A percentile compares a stretch with the other conserved stretches of the same genome.
Conservation (phyloP, 2,113 vertebrate species). For the Hippocampus barbouri region DNA sequence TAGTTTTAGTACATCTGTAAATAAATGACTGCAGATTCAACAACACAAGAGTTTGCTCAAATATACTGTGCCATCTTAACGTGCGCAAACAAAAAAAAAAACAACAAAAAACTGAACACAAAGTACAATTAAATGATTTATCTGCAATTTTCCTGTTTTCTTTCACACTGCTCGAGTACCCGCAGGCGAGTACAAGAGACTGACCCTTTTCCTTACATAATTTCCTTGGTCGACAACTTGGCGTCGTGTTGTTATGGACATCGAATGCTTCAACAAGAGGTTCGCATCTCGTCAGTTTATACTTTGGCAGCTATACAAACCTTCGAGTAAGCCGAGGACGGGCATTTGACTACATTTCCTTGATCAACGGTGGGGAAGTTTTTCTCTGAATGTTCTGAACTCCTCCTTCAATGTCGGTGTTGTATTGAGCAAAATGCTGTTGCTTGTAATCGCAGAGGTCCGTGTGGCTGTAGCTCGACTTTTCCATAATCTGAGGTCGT, state of each 20-base stretch:
- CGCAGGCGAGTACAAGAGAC: not conserved
- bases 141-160: constrained; percentile 32
- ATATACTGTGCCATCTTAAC: constrained; percentile 62
- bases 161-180: constrained; percentile 31
- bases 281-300: constrained; percentile 7
- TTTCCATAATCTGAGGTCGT: not conserved
- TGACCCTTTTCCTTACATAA: constrained; percentile 1
- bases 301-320: constrained; percentile 50
- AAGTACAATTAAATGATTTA: constrained; percentile 37
- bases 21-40: constrained; percentile 66
- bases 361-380: not conserved
- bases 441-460: too few species aligned
- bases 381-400: not conserved
- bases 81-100: constrained; percentile 5
- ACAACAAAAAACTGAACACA: constrained; percentile 50
- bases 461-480: not conserved
- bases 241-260: constrained; percentile 1
- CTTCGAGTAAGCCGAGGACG: constrained; percentile 5
- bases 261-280: constrained; percentile 21
- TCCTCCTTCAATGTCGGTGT: not conserved
- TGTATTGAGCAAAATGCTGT: too few species aligned
- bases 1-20: constrained; percentile 61
- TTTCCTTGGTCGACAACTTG: constrained; percentile 5
- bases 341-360: not conserved
- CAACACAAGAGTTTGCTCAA: constrained; percentile 29